These are phyloP conservation scores for Tokudaia muenninki DNA, from an alignment of 2,797 vertebrate species.

Conservation along the genomic window DNA sequence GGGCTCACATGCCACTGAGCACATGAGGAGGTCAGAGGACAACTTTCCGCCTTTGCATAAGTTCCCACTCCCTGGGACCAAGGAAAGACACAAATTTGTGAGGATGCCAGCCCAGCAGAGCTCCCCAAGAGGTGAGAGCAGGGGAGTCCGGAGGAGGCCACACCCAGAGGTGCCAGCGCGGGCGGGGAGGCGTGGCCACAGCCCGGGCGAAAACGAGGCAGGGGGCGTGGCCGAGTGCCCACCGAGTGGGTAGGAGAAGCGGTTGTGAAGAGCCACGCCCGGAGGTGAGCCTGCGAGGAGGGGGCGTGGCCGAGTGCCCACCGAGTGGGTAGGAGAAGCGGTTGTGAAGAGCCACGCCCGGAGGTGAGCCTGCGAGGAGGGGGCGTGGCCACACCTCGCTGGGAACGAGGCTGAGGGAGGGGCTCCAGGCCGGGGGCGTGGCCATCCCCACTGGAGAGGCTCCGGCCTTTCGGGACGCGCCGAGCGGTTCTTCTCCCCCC, in stretches of 20 bases:
- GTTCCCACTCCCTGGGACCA: too few species aligned
- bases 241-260: accelerated
- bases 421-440: not conserved
- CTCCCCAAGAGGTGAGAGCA: not conserved
- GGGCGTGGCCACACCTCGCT: not conserved
- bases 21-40: too few species aligned
- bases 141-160: not conserved
- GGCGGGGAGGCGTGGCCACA: constrained; percentile 24
- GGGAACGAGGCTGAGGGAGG: not conserved
- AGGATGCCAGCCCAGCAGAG: not conserved
- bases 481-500: not conserved
- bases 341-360: too few species aligned
- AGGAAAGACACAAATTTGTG: too few species aligned
- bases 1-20: too few species aligned
- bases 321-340: too few species aligned
- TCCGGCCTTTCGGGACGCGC: not conserved
- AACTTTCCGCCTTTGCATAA: too few species aligned
- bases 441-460: not conserved
- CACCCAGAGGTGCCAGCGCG: not conserved
- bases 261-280: not conserved
- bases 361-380: not conserved
- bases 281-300: too few species aligned
- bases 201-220: not conserved
- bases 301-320: too few species aligned
- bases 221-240: not conserved